Evolutionary conservation across 1,140 invertebrate genomes (phyloP), one percentile per base, ranked within the genome.

Genomic region (Eciton burchellii): DNA sequence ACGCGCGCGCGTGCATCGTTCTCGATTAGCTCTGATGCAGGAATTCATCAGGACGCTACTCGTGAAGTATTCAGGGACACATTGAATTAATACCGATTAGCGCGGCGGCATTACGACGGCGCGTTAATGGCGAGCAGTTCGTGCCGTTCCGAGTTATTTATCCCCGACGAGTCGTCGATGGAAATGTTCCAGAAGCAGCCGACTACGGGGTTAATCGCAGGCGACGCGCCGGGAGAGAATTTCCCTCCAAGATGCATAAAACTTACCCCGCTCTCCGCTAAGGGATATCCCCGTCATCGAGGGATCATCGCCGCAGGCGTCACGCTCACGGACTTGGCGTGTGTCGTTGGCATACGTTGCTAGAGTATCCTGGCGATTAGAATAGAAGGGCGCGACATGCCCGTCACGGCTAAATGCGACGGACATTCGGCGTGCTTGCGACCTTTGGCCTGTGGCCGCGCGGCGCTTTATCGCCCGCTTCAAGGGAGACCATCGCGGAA

Each of bases 11-110:
- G 74, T 11, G 57, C 65, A 52, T 49, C 66, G 60, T 43, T 54
- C 41, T 29, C 83, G 62, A 85, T 73, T 71, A 59, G 59, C 83
- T 83, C 83, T 83, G 73, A 88, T 81, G 68, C 68, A 74, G 87
- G 56, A 71, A 84, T 88, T 87, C 85, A 84, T 88, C 70, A 82
- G 85, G 63, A 86, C 83, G 83, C 82, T 81, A 57, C 81, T 89
- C 89, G 66, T 91, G 59, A 87, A 84, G 81, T 89, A 90, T 89
- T 89, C 85, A 89, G 77, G 57, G 70, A 77, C 81, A 79, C 87
- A 71, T 60, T 85, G 83, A 91, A 89, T 89, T 90, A 89, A 91
- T 91, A 89, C 79, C 79, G 74, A 89, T 89, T 82, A 74, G 82
- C 66, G 63, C 62, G 19, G 70, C 65, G 86, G 59, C 81, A 59